Base-by-base conservation (phyloP, 2,888 invertebrate genomes). In the Noctua comes region DNA sequence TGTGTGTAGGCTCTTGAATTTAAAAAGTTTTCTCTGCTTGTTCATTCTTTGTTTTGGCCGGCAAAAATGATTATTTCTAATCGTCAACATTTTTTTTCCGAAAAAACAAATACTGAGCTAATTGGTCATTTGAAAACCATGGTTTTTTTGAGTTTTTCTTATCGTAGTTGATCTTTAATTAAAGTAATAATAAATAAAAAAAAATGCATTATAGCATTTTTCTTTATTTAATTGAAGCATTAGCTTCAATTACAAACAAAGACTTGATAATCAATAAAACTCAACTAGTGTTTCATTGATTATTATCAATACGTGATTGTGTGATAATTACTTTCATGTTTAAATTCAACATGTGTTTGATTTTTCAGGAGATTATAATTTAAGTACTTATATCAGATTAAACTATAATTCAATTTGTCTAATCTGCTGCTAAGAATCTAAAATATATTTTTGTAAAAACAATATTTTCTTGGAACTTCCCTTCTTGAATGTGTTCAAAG, bases 341-440 rank as follows among this genome's bases (percentile, higher is more conserved):
- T 21, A 4, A 31, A 43, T 64, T 24, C 18, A 51, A 2, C 16
- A 51, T 10, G 27, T 59, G 4, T 59, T 59, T 59, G 62, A 43
- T 43, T 64, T 65, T 10, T 36, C 10, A 40, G 1, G n/a, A 21
- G 3, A 40, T 51, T 48, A 77, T 13, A n/a, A 16, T 43, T 21
- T 31, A 31, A 10, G 24, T 40, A 51, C 8, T 73, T 21, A 51
- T 18, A 78, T 65, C 66, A 36, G 3, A 82, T 54, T 16, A 64
- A 36, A 62, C 3, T 3, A 74, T 3, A 54, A 43, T 51, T n/a
- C 8, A 62, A 77, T 73, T 43, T 1, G 43, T 21, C n/a, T 72
- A n/a, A 77, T 72, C 73, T 31, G n/a, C 27, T 59, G 43, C 6
- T 21, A 16, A 21, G 16, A 18, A 18, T 54, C 3, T 24, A 10